A percentile compares a stretch with the other conserved stretches of the same genome.
phyloP scores from a whole-genome alignment of 2,888 invertebrate genomes.

The Drosophila acutilabella region DNA sequence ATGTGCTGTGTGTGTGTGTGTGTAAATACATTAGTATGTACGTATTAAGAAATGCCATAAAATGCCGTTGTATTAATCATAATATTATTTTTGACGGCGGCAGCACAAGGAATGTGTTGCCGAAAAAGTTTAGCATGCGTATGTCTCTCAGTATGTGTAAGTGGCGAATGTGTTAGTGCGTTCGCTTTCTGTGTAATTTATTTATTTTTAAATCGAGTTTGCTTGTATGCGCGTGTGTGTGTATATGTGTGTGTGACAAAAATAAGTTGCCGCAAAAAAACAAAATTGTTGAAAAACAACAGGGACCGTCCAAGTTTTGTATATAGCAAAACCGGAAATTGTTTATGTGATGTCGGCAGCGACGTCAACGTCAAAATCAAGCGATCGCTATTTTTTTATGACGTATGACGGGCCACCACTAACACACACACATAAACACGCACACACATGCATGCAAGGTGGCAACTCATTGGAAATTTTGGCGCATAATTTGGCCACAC shows the following conservation, averaged over 20 bases:
- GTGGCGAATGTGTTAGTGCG: slow-evolving; percentile 36
- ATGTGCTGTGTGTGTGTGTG: too few relatives aligned
- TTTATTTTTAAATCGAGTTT: slow-evolving; percentile 78
- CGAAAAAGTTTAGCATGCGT: slow-evolving; percentile 54
- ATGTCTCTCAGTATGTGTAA: slow-evolving; percentile 19
- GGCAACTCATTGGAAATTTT: slow-evolving; percentile 63
- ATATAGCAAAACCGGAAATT: slow-evolving; percentile 74
- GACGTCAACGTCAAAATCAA: slow-evolving; percentile 32
- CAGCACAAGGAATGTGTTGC: slow-evolving; percentile 59
- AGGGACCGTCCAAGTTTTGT: slow-evolving; percentile 59
- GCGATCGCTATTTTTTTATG: slow-evolving; percentile 68
- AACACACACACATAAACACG: slow-evolving; percentile 11
- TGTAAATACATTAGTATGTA: slow-evolving; percentile 1
- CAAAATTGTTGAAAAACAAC: slow-evolving; percentile 66
- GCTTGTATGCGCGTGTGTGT: slow-evolving; percentile 34
- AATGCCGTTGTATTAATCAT: slow-evolving; percentile 77
- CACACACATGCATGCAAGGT: slow-evolving; percentile 35
- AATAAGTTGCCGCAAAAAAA: slow-evolving; percentile 73
- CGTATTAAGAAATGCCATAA: slow-evolving; percentile 62
- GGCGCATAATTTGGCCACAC: slow-evolving; percentile 77
- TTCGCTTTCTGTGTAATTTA: slow-evolving; percentile 72
- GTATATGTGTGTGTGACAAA: slow-evolving; percentile 62
- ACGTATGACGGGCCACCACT: slow-evolving; percentile 56
- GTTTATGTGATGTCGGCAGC: slow-evolving; percentile 66
- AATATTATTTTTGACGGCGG: slow-evolving; percentile 70